Percentiles rank a stretch among this genome's conserved stretches.
Evolutionary conservation across 2,888 invertebrate genomes (phyloP).

Genomic region (Eupeodes luniger): DNA sequence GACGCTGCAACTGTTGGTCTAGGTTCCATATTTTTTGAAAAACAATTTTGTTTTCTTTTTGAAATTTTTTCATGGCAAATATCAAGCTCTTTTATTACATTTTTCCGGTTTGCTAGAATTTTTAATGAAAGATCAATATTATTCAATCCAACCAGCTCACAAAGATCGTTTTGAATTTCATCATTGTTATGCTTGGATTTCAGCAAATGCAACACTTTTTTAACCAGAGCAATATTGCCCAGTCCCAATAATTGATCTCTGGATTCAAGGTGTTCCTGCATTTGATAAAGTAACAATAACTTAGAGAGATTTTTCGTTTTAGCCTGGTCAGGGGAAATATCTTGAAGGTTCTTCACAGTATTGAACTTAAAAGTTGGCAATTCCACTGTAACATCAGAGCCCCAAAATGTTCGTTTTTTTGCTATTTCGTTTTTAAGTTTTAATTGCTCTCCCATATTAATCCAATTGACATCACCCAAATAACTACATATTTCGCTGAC

Average conservation of each 20-base stretch:
- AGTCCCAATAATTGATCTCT: not conserved
- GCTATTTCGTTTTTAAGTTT: slow-evolving; percentile 51
- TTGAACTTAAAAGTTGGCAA: slow-evolving; percentile 66
- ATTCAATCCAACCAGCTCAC: slow-evolving; percentile 94
- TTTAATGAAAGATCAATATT: slow-evolving; percentile 90
- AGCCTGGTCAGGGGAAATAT: slow-evolving; percentile 79
- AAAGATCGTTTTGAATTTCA: slow-evolving; percentile 92
- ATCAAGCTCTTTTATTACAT: slow-evolving; percentile 83
- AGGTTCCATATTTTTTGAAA: slow-evolving; percentile 75
- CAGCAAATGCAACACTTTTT: slow-evolving; percentile 80
- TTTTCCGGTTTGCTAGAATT: slow-evolving; percentile 87
- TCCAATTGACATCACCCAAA: slow-evolving; percentile 85
- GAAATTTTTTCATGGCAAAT: slow-evolving; percentile 80
- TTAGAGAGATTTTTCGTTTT: slow-evolving; percentile 77
- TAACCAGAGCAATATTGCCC: not conserved
- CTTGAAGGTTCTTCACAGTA: slow-evolving; percentile 75
- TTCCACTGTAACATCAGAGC: slow-evolving; percentile 78
- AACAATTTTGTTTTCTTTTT: slow-evolving; percentile 70
- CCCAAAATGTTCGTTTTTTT: slow-evolving; percentile 78
- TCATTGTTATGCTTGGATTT: slow-evolving; percentile 87
- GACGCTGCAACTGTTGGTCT: slow-evolving; percentile 90
- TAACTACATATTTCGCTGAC: slow-evolving; percentile 85
- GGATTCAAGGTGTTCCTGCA: slow-evolving; percentile 12
- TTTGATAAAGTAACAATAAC: slow-evolving; percentile 79
- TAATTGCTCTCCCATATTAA: slow-evolving; percentile 83